Base-by-base conservation (phyloP, 2,888 invertebrate species). In the Gastrophysa polygoni region DNA sequence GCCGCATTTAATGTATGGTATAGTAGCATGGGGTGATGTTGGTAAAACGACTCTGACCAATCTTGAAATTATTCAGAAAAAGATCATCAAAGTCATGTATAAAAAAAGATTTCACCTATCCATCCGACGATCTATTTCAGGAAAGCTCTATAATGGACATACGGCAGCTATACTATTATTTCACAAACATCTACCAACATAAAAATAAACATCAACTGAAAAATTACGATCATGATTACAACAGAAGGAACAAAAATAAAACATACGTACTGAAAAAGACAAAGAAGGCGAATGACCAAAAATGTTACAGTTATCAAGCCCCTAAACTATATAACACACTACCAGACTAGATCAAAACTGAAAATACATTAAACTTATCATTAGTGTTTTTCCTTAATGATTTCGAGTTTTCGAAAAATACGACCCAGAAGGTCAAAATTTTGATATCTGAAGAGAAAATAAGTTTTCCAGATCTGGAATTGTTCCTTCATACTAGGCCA, bases 101-200 rank as follows among this genome's bases (percentile, higher is more conserved):
- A 52, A 43, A 52, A n/a, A 52, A 38, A 6, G 43, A 52, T 18
- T 21, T 34, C 34, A 34, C 52, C 32, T 34, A 38, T 34, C 43
- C 38, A 34, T 52, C 52, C 20, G 34, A 52, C 21, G n/a, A 52
- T 52, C 52, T 52, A 32, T 52, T 17, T 38, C 48, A 14, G 48
- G 48, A 21, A 48, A 48, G 48, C 48, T 48, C 48, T 48, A 20
- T 21, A 47, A 47, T 18, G 47, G 47, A 16, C 17, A 18, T 18
- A 18, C 17, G 17, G 47, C 47, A 18, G 20, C 20, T 47, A 47
- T 47, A n/a, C 21, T 32, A 32, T 32, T 32, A 32, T 32, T 32
- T 32, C 16, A 44, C 44, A 44, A 44, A 44, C 44, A 44, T 38
- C n/a, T 38, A 38, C 38, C 38, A 38, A 38, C 38, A 38, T 38